These are phyloP conservation scores for Ferdinandea cuprea DNA, from an alignment of 2,888 invertebrate species.

Conservation along the genomic window DNA sequence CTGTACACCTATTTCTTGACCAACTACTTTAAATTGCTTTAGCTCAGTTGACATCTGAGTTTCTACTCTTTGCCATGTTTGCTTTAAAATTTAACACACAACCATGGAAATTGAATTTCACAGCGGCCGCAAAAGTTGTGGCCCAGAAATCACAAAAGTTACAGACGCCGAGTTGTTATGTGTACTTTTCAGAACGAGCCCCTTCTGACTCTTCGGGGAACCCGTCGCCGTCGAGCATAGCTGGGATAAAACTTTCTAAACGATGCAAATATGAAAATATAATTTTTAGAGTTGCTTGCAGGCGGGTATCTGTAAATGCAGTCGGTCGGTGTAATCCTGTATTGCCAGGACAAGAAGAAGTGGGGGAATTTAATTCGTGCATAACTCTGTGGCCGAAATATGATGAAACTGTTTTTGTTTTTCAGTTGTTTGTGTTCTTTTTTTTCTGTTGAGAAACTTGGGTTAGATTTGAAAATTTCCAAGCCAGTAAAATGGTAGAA, in stretches of 20 bases:
- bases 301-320: constrained; percentile 53
- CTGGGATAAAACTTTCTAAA: constrained; percentile 38
- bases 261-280: constrained; percentile 64
- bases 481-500: background rate
- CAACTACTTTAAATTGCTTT: background rate
- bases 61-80: constrained; percentile 14
- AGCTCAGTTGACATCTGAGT: background rate
- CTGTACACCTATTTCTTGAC: background rate
- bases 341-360: constrained; percentile 22
- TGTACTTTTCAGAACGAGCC: constrained; percentile 45
- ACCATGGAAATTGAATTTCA: constrained; percentile 44
- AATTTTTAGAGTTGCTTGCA: constrained; percentile 55
- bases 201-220: constrained; percentile 21
- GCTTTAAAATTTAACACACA: constrained; percentile 33
- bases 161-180: constrained; percentile 29
- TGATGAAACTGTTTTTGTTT: constrained; percentile 29
- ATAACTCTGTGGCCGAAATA: constrained; percentile 21
- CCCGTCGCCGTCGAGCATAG: background rate
- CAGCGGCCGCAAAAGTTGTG: constrained; percentile 42
- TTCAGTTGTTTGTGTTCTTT: constrained; percentile 22
- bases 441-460: constrained; percentile 18
- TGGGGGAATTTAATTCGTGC: constrained; percentile 28
- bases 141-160: constrained; percentile 53
- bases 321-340: constrained; percentile 39
- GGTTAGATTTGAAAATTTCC: too few species aligned